These are phyloP conservation scores for Stercorarius parasiticus DNA, from an alignment of 2,113 vertebrate genomes.

Conservation along the genomic window DNA sequence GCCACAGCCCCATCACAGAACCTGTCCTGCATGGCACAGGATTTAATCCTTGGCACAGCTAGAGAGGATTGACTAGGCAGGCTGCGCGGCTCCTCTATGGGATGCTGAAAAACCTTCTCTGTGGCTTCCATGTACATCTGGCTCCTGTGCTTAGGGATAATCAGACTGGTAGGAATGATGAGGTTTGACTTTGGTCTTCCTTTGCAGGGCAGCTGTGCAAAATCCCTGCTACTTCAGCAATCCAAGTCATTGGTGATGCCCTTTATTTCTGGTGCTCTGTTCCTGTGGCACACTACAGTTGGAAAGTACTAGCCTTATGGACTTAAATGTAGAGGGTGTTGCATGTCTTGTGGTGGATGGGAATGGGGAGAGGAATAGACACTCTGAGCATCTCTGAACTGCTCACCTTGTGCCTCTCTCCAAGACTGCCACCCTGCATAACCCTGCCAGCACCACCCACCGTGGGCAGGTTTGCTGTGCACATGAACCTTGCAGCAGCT, in stretches of 20 bases:
- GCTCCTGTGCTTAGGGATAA: background rate
- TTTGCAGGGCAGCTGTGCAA: background rate
- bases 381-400: background rate
- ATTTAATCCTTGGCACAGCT: background rate
- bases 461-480: fast-evolving
- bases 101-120: background rate
- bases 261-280: background rate
- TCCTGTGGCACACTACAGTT: background rate
- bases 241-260: background rate
- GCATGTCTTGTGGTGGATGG: background rate
- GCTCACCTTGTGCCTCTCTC: background rate
- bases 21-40: background rate
- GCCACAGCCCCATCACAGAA: background rate
- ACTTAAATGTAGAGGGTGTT: background rate
- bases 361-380: background rate
- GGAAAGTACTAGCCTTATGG: background rate
- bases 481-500: background rate
- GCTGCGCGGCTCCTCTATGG: fast-evolving
- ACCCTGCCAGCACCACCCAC: background rate
- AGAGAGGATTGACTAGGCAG: background rate
- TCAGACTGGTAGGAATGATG: background rate
- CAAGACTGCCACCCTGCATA: background rate
- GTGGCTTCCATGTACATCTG: fast-evolving
- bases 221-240: background rate
- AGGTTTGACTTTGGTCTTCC: background rate